Evolutionary conservation across 2,888 invertebrate species (phyloP).

Genomic region (Lasioglossum zephyrum): DNA sequence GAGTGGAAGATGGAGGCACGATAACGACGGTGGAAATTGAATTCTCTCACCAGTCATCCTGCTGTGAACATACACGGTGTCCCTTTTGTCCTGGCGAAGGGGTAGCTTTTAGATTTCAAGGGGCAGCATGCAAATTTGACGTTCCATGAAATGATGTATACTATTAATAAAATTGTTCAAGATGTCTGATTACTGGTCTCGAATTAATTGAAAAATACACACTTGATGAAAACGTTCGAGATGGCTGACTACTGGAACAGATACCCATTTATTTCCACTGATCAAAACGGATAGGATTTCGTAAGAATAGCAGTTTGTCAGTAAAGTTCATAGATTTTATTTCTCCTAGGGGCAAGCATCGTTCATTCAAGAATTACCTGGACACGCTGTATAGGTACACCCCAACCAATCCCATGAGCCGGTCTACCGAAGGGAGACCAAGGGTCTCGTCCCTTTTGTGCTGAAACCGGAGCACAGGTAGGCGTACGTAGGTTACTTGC

Average conservation of each 20-base stretch:
- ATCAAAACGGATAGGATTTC: too few species aligned
- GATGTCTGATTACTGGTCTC: too few species aligned
- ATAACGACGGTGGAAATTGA: slow-evolving; percentile 83
- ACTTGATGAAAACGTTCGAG: too few species aligned
- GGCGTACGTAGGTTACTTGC: slow-evolving; percentile 40
- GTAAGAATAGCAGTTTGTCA: too few species aligned
- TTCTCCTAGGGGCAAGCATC: not conserved
- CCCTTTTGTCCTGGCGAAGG: not conserved
- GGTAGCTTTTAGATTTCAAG: not conserved
- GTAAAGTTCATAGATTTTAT: not conserved
- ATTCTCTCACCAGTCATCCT: slow-evolving; percentile 82
- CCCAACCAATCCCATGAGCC: slow-evolving; percentile 53
- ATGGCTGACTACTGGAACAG: too few species aligned
- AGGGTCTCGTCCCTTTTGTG: slow-evolving; percentile 65
- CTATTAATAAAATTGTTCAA: too few species aligned
- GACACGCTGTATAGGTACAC: slow-evolving; percentile 16
- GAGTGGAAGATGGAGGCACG: slow-evolving; percentile 79
- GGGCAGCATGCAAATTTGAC: too few species aligned
- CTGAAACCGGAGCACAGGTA: slow-evolving; percentile 62
- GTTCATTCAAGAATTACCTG: not conserved
- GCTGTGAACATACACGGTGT: slow-evolving; percentile 60
- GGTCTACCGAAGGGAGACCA: slow-evolving; percentile 59
- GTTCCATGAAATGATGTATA: too few species aligned
- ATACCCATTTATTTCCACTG: too few species aligned
- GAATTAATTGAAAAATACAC: too few species aligned